A percentile compares a stretch with the other conserved stretches of the same genome.
Evolutionary conservation across 2,797 vertebrate species (phyloP).

Genomic region (Netta rufina): DNA sequence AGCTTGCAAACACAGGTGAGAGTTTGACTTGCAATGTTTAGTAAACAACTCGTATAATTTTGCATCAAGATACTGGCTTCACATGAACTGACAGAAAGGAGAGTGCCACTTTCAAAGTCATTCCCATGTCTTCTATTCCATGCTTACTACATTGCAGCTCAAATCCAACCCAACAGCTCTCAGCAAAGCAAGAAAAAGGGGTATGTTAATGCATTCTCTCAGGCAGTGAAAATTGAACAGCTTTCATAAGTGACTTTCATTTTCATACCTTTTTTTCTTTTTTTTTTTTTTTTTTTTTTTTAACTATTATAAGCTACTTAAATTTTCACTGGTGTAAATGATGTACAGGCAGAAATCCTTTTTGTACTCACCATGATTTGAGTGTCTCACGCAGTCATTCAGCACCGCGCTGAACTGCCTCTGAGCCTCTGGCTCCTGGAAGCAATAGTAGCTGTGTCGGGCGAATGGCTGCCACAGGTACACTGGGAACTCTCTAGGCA

Average conservation of each 20-base stretch:
- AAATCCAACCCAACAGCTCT: neutral
- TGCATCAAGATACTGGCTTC: neutral
- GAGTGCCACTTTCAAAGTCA: neutral
- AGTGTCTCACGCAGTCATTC: constrained; percentile 87
- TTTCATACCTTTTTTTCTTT: neutral
- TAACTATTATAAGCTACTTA: neutral
- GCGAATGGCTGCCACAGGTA: constrained; percentile 90
- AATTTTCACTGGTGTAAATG: accelerated
- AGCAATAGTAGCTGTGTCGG: constrained; percentile 89
- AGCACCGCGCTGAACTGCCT: constrained; percentile 81
- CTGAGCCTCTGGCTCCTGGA: constrained; percentile 76
- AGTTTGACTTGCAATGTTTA: neutral
- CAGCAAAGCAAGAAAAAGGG: neutral
- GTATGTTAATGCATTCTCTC: neutral
- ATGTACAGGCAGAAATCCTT: neutral
- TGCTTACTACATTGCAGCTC: neutral
- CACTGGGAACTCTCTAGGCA: constrained; percentile 86
- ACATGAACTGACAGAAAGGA: neutral
- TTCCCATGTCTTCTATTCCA: neutral
- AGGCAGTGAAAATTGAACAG: neutral
- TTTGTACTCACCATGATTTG: constrained; percentile 83
- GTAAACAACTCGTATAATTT: neutral
- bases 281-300: neutral
- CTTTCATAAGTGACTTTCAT: neutral
- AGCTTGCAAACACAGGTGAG: neutral